These are phyloP conservation scores for Acanthornis magna DNA, from an alignment of 2,797 vertebrate genomes.

Conservation along the genomic window DNA sequence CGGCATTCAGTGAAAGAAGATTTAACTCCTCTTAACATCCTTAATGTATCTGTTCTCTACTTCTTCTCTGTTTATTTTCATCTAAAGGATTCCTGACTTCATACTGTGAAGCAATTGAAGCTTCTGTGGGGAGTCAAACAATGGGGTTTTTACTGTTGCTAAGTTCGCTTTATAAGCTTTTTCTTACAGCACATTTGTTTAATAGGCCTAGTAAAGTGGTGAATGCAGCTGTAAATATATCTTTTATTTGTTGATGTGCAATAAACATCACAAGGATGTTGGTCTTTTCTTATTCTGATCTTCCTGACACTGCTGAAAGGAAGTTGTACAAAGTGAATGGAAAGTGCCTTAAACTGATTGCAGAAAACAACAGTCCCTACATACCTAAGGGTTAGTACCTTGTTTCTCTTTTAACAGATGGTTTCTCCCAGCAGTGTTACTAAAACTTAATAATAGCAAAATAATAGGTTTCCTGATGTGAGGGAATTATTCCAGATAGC, in stretches of 20 bases:
- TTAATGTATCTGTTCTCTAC: conserved; percentile 15
- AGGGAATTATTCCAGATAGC: conserved; percentile 34
- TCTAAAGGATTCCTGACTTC: conserved; percentile 62
- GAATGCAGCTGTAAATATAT: conserved; percentile 56
- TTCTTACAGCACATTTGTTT: conserved; percentile 44
- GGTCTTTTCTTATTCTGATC: conserved; percentile 46
- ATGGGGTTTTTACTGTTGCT: conserved; percentile 53
- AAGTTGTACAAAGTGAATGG: conserved; percentile 31
- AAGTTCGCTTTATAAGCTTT: conserved; percentile 56
- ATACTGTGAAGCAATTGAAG: conserved; percentile 62
- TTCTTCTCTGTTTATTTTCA: conserved; percentile 54
- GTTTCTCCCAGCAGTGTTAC: conserved; percentile 38
- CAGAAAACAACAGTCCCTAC: not conserved
- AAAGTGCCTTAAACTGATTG: conserved; percentile 5
- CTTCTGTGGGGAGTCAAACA: conserved; percentile 53
- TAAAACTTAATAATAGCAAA: conserved; percentile 55
- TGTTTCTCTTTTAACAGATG: conserved; percentile 44
- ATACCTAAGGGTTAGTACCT: conserved; percentile 21
- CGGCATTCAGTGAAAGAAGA: not conserved
- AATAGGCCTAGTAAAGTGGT: conserved; percentile 53
- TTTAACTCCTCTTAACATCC: not conserved
- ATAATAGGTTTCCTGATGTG: conserved; percentile 39
- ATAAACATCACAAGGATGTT: conserved; percentile 32
- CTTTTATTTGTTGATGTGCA: conserved; percentile 49
- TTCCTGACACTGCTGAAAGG: conserved; percentile 31